Base-by-base conservation (phyloP, 2,797 vertebrate species). In the Rousettus madagascariensis region DNA sequence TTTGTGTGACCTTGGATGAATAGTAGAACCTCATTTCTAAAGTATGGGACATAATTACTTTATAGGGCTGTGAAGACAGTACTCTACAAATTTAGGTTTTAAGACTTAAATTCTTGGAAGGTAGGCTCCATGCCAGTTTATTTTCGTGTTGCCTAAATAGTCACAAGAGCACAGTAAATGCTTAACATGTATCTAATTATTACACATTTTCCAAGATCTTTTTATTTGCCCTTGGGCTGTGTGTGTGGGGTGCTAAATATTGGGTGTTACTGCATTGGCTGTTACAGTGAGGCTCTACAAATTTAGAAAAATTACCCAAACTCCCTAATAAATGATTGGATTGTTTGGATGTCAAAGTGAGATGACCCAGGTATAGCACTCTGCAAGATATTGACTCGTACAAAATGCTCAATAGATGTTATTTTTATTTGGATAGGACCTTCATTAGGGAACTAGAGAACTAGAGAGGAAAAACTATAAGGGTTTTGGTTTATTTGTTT, bases 11-110 rank as follows among this genome's bases (percentile, higher is more conserved):
- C 86, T 89, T 86, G 89, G 86, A 75, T 88, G 75, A 96, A 69
- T 97, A 82, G 84, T 59, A 77, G 93, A 95, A 55, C 43, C 33
- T 96, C 66, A 83, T 94, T 97, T 94, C 79, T 97, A 83, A 96
- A 96, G 90, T 95, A 51, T 94, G 90, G 72, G 85, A 57, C 72
- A 24, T 93, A 94, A 92, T 95, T 96, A 94, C 68, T 46, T 93
- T 75, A 57, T 61, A 92, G 41, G 68, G 24, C 75, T 93, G 33
- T 71, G 89, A 91, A 77, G 86, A 78, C 46, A 90, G 78, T 69
- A 69, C 30, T 74, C 78, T 91, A 93, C 41, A 88, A 74, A 91
- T 94, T 79, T 78, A 93, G 86, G 57, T 94, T 84, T 94, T 71
- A 59, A 72, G 61, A 92, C 36, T 84, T 84, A 95, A 51, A 43